Conservation (phyloP, 2,888 invertebrate species). For the Sinohyriopsis cumingii region DNA sequence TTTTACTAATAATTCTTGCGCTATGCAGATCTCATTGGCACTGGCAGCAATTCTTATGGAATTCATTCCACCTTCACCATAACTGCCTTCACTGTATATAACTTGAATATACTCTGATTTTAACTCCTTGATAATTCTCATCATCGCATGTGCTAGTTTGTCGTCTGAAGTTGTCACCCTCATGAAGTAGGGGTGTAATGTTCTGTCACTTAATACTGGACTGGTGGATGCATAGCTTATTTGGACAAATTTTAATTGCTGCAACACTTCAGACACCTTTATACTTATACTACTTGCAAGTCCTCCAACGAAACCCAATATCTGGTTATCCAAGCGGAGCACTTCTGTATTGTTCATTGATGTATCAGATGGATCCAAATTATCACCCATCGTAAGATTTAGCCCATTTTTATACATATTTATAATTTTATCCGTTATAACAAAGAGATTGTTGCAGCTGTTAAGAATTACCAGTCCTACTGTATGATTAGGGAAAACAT, state of each 20-base stretch:
- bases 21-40: slow-evolving; percentile 25
- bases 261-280: slow-evolving; percentile 19
- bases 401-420: slow-evolving; percentile 23
- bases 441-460: slow-evolving; percentile 34
- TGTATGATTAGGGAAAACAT: slow-evolving; percentile 14
- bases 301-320: slow-evolving; percentile 32
- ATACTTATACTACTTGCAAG: slow-evolving; percentile 29
- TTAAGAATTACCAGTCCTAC: slow-evolving; percentile 33
- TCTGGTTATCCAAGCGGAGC: slow-evolving; percentile 8
- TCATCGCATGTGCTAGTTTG: slow-evolving; percentile 29
- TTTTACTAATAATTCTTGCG: slow-evolving; percentile 22
- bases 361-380: slow-evolving; percentile 1
- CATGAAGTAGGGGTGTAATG: slow-evolving; percentile 29
- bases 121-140: slow-evolving; percentile 23
- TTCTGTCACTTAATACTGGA: slow-evolving; percentile 28
- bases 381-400: slow-evolving; percentile 1
- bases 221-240: slow-evolving; percentile 34
- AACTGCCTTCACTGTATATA: slow-evolving; percentile 36
- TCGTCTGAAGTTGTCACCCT: slow-evolving; percentile 36
- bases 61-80: slow-evolving; percentile 34
- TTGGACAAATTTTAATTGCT: slow-evolving; percentile 19
- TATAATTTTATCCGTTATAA: slow-evolving; percentile 22
- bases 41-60: slow-evolving; percentile 9
- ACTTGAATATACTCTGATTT: slow-evolving; percentile 30
- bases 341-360: too few species aligned